phyloP scores from a whole-genome alignment of 2,888 invertebrate genomes.

The Odontocerum albicorne region DNA sequence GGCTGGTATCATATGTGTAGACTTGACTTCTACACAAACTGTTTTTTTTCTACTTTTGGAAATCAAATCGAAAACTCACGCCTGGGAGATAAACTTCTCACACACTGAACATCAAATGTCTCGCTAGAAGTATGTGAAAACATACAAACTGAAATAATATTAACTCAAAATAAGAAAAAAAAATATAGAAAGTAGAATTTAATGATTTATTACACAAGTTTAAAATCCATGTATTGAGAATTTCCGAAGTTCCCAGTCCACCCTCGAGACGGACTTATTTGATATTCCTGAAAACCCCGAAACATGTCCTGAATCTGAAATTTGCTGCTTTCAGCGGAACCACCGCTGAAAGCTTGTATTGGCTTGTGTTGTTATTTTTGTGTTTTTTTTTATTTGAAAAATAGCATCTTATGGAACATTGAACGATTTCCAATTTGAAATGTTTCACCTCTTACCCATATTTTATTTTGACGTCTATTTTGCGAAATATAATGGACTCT shows the following conservation, averaged over 20 bases:
- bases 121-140: too few relatives aligned
- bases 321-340: conserved; percentile 16
- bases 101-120: too few relatives aligned
- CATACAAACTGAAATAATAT: neutral
- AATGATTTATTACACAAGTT: neutral
- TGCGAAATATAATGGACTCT: too few relatives aligned
- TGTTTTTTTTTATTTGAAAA: conserved; percentile 14
- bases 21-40: too few relatives aligned
- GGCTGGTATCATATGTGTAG: too few relatives aligned
- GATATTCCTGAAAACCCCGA: conserved; percentile 27
- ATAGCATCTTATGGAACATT: conserved; percentile 13
- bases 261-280: conserved; percentile 19
- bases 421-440: conserved; percentile 17
- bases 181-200: neutral
- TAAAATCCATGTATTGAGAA: neutral
- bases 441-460: neutral
- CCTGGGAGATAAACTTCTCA: too few relatives aligned
- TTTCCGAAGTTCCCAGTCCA: neutral
- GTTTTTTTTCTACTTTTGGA: too few relatives aligned
- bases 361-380: conserved; percentile 21
- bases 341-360: conserved; percentile 14
- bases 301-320: conserved; percentile 28
- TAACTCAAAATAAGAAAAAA: neutral
- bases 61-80: too few relatives aligned
- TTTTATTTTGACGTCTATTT: too few relatives aligned